phyloP scores from a whole-genome alignment of 2,113 vertebrate genomes.

The Ceyx cyanopectus region DNA sequence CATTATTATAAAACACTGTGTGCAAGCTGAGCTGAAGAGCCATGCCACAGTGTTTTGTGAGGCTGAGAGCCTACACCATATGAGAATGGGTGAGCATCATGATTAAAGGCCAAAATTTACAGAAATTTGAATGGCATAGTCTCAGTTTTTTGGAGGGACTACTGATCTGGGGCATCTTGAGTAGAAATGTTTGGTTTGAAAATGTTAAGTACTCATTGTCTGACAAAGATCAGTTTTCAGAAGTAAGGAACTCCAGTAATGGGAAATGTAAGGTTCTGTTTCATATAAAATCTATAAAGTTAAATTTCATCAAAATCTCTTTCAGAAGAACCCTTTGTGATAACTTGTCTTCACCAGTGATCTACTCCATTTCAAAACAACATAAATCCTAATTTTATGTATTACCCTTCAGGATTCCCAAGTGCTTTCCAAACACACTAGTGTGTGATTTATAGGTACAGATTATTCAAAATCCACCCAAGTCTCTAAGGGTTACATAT shows the following conservation, averaged over 20 bases:
- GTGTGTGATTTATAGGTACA: not conserved
- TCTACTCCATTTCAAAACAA: not conserved
- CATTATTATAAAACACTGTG: not conserved
- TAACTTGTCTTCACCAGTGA: not conserved
- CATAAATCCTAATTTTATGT: not conserved
- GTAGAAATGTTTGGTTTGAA: not conserved
- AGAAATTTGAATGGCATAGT: not conserved
- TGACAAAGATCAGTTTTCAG: not conserved
- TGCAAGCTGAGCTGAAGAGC: not conserved
- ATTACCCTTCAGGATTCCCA: not conserved
- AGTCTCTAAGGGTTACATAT: not conserved
- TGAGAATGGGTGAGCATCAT: not conserved
- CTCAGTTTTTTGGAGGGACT: not conserved
- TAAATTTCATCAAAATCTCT: not conserved
- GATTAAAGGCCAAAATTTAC: not conserved
- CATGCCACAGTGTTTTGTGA: not conserved
- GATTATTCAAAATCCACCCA: not conserved
- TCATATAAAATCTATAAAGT: not conserved
- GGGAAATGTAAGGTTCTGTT: not conserved
- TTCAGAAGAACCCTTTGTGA: not conserved
- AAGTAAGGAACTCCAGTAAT: not conserved
- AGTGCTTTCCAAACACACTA: not conserved
- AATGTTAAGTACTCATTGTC: not conserved
- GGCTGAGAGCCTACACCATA: not conserved
- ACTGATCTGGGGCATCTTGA: not conserved